phyloP scores from a whole-genome alignment of 2,888 invertebrate genomes.

The Sussaba pulchella region DNA sequence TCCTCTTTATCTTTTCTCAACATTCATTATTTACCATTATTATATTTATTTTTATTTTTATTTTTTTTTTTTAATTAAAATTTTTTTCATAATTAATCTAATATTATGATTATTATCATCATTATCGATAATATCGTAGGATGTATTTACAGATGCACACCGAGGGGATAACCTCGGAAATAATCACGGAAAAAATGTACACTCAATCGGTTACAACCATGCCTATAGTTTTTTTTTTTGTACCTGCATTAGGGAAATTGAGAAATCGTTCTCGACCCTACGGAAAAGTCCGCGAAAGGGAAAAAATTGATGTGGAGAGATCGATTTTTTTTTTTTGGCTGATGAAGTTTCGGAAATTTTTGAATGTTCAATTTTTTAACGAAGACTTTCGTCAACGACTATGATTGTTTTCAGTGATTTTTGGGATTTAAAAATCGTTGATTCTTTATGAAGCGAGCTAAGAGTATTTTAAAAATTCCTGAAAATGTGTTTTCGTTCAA shows the following conservation, averaged over 20 bases:
- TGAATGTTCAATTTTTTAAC: too few species aligned
- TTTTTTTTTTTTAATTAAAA: too few species aligned
- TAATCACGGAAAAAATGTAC: conserved; percentile 49
- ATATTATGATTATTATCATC: conserved; percentile 16
- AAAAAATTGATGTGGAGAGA: background rate
- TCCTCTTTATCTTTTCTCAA: conserved; percentile 37
- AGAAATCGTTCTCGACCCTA: background rate
- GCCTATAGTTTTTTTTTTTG: conserved; percentile 8
- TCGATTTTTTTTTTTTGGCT: too few species aligned
- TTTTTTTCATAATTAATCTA: too few species aligned
- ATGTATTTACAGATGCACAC: conserved; percentile 55
- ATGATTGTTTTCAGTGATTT: too few species aligned
- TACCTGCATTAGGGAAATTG: conserved; percentile 14
- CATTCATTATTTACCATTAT: conserved; percentile 23
- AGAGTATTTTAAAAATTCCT: too few species aligned
- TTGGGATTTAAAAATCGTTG: too few species aligned
- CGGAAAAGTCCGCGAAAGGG: conserved; percentile 9
- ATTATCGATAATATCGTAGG: conserved; percentile 14
- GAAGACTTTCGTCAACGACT: too few species aligned
- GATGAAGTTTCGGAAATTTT: too few species aligned
- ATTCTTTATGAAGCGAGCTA: too few species aligned
- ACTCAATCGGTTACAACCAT: conserved; percentile 55
- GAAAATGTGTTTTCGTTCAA: too few species aligned
- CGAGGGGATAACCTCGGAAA: conserved; percentile 46
- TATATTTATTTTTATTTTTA: too few species aligned